Evolutionary conservation across 2,797 vertebrate genomes (phyloP).

Genomic region (Helicolenus hilgendorfi): DNA sequence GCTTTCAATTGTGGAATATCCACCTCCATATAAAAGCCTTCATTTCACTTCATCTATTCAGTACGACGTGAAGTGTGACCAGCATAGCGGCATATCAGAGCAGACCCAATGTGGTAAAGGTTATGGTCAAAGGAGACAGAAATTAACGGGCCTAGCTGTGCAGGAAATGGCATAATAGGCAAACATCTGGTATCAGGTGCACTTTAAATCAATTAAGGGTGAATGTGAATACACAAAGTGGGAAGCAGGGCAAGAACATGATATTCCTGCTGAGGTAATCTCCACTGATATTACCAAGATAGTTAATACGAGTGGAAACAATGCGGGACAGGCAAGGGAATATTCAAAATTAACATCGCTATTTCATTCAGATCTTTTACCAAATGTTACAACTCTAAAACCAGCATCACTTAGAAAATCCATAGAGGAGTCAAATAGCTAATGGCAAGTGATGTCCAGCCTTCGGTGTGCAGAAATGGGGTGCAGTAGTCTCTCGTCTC

Average conservation of each 20-base stretch:
- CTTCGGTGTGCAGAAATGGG: conserved; percentile 51
- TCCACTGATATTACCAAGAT: background rate
- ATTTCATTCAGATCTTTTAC: background rate
- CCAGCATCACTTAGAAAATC: conserved; percentile 15
- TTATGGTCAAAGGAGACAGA: background rate
- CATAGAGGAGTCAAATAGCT: conserved; percentile 33
- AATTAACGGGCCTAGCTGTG: background rate
- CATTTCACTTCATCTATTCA: background rate
- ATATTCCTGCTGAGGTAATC: background rate
- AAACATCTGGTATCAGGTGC: background rate
- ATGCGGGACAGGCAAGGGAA: background rate
- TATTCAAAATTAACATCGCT: background rate
- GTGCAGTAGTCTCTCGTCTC: conserved; percentile 28
- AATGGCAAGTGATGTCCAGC: conserved; percentile 34
- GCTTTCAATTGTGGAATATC: background rate
- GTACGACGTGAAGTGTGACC: background rate
- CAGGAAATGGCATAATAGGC: background rate
- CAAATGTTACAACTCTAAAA: background rate
- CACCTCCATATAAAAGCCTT: background rate
- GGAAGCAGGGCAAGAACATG: background rate
- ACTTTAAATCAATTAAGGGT: background rate
- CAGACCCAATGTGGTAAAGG: background rate
- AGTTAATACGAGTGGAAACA: background rate
- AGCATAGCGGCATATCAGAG: background rate
- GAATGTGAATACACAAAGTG: background rate